Base-by-base conservation (phyloP, 2,113 vertebrate species). In the Aphyosemion australe region DNA sequence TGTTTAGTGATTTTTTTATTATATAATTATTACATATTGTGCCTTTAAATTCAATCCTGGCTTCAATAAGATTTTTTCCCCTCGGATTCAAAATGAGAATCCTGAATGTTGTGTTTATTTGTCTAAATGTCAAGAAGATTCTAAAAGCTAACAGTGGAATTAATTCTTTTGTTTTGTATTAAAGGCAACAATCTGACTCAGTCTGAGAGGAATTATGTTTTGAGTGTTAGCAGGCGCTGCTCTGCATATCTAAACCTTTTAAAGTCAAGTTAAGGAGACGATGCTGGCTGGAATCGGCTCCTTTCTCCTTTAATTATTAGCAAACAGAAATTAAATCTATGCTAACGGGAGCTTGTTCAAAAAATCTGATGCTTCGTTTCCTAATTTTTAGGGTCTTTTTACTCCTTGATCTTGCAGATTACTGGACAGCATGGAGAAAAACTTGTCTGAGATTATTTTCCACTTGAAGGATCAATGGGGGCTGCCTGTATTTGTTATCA, bases 401-500 rank as follows among this genome's bases (percentile, higher is more conserved):
- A 10, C 19, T 37, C 20, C 69, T 62, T 63, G 47, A 72, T 21
- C 37, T 21, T 26, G 42, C 20, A 49, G 21, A 37, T 77, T 21
- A 52, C 46, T 48, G 61, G 61, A 72, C 65, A 49, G 34, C 50
- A 50, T 39, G 69, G 12, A 19, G 57, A 20, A 48, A 53, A 42
- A 39, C 41, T 79, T 47, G 72, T 60, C 57, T 83, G 46, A 51
- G 64, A 79, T 80, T 62, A 43, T 31, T 66, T 60, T 76, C 48
- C 45, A 56, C 59, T 63, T 68, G 69, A 75, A 54, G 63, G 43
- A 47, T 61, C 46, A 16, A 16, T 41, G 16, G 62, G 45, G 48
- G 60, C 59, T 79, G 81, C 59, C 76, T 26, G 65, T 50, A n/a
- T 74, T 47, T 66, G 72, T 88, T 86, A 83, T 65, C 10, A 5